These are phyloP conservation scores for Macrotis lagotis DNA, from an alignment of 2,113 vertebrate species.

Conservation along the genomic window DNA sequence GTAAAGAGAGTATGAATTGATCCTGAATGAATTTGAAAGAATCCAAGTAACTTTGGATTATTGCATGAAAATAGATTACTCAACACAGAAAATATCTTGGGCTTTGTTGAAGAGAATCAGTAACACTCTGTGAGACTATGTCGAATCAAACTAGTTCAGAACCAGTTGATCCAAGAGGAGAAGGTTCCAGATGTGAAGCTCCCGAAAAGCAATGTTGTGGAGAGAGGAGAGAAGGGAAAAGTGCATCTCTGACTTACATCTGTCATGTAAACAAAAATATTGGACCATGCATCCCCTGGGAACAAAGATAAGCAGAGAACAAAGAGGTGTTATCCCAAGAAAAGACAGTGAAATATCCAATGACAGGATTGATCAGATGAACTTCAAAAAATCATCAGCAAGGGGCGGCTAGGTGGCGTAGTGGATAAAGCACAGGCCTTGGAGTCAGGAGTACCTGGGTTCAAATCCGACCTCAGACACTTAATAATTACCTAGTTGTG, in stretches of 20 bases:
- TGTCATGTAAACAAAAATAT: not conserved
- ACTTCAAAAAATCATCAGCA: not conserved
- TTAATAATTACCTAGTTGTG: too few relatives aligned
- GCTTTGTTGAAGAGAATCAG: not conserved
- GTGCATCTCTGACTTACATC: not conserved
- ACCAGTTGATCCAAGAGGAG: too few relatives aligned
- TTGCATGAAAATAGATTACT: not conserved
- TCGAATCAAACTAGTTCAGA: not conserved
- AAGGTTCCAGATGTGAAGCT: not conserved
- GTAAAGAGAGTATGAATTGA: not conserved
- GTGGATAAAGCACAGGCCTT: too few relatives aligned
- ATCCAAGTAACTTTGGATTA: not conserved
- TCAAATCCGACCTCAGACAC: too few relatives aligned
- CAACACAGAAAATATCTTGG: not conserved
- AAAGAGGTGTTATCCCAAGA: not conserved
- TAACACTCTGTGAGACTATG: too few relatives aligned
- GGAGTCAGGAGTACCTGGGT: too few relatives aligned
- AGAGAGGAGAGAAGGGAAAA: not conserved
- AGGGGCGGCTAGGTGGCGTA: too few relatives aligned
- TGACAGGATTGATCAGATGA: not conserved
- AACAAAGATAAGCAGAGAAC: not conserved
- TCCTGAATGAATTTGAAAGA: not conserved
- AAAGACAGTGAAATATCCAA: not conserved
- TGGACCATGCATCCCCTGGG: not conserved
- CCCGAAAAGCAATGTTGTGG: not conserved